Conservation (phyloP, 2,113 vertebrate species). For the Chloroceryle aenea region DNA sequence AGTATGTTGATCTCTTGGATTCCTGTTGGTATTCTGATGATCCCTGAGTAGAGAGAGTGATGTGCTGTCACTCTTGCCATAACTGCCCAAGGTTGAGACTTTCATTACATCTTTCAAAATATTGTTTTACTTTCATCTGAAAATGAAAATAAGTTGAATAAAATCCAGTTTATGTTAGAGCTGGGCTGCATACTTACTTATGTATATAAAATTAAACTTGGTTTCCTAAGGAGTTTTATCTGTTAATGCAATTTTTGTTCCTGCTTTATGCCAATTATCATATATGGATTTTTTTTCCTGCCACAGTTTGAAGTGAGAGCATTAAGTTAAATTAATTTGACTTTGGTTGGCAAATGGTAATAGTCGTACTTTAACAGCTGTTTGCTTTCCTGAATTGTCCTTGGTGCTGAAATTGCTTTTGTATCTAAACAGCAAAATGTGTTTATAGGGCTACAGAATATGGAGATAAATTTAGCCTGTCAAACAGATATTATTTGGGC, state of each 20-base stretch:
- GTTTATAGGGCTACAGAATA: slow-evolving; percentile 72
- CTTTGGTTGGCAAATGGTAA: slow-evolving; percentile 1
- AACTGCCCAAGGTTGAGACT: slow-evolving; percentile 39
- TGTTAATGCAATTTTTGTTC: slow-evolving; percentile 1
- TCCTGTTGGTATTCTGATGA: slow-evolving; percentile 24
- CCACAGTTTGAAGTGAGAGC: slow-evolving; percentile 2
- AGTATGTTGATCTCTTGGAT: not conserved
- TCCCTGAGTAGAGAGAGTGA: slow-evolving; percentile 1
- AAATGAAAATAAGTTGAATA: slow-evolving; percentile 54
- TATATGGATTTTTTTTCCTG: not conserved
- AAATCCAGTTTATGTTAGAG: slow-evolving; percentile 22
- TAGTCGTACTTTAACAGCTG: slow-evolving; percentile 40
- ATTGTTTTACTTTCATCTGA: slow-evolving; percentile 24
- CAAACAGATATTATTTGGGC: slow-evolving; percentile 65
- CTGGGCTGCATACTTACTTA: not conserved
- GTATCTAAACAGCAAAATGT: slow-evolving; percentile 66
- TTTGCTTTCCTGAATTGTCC: slow-evolving; percentile 82
- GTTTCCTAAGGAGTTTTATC: slow-evolving; percentile 35
- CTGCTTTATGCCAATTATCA: slow-evolving; percentile 19
- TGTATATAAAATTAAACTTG: not conserved
- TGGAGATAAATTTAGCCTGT: slow-evolving; percentile 83
- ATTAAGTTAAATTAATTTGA: slow-evolving; percentile 65
- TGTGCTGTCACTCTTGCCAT: slow-evolving; percentile 15
- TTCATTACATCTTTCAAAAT: slow-evolving; percentile 36
- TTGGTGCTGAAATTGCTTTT: slow-evolving; percentile 80